Conservation (phyloP, 1,140 invertebrate genomes). For the Lepidostoma basale region DNA sequence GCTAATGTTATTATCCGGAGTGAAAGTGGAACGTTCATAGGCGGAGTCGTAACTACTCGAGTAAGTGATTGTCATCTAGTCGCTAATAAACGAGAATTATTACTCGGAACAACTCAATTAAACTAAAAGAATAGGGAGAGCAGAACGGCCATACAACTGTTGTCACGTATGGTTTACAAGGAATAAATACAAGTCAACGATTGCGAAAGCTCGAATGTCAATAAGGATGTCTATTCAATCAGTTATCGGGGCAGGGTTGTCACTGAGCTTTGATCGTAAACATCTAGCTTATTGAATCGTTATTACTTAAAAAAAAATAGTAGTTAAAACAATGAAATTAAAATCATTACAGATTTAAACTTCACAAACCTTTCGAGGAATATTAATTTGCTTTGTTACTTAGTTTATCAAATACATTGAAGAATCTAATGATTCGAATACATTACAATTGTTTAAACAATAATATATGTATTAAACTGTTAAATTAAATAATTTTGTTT, state of each 20-base stretch:
- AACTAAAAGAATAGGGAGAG: slow-evolving; percentile 40
- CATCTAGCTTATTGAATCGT: too few species aligned
- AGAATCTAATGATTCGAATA: too few species aligned
- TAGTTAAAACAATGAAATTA: too few species aligned
- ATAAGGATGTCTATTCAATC: slow-evolving; percentile 26
- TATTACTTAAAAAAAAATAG: too few species aligned
- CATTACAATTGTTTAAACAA: too few species aligned
- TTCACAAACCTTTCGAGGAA: too few species aligned
- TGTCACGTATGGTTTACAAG: slow-evolving; percentile 44
- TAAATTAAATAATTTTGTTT: too few species aligned
- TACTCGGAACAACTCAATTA: slow-evolving; percentile 42
- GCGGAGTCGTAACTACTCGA: neutral
- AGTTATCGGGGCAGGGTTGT: slow-evolving; percentile 25
- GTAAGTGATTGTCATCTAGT: slow-evolving; percentile 15
- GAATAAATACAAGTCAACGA: slow-evolving; percentile 44
- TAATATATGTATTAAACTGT: too few species aligned
- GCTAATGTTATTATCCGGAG: slow-evolving; percentile 11
- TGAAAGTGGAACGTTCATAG: slow-evolving; percentile 5
- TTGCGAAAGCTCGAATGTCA: slow-evolving; percentile 39
- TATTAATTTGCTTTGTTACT: too few species aligned
- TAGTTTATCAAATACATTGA: too few species aligned
- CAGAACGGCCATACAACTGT: slow-evolving; percentile 23
- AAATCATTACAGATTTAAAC: too few species aligned
- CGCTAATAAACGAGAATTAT: slow-evolving; percentile 28
- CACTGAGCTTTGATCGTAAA: too few species aligned